Conservation (phyloP, 2,888 invertebrate species). For the Lasioglossum calceatum region DNA sequence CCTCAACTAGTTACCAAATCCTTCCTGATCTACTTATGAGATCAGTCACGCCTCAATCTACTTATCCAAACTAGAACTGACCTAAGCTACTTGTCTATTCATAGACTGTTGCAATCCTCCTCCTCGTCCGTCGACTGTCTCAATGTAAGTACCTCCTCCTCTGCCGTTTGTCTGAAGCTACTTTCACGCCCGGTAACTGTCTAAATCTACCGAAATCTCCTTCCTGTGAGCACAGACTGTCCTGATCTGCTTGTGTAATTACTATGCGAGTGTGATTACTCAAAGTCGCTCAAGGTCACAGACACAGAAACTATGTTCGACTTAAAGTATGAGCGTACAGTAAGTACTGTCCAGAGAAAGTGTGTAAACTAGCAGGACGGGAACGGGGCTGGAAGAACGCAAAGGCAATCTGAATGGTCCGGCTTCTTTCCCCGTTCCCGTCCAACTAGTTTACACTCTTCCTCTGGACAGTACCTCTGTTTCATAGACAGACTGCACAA, state of each 20-base stretch:
- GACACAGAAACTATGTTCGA: not conserved
- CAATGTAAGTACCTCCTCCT: not conserved
- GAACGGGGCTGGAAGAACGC: too few species aligned
- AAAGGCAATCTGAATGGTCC: too few species aligned
- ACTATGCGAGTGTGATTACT: too few species aligned
- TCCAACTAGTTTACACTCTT: too few species aligned
- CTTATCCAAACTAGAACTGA: constrained; percentile 18
- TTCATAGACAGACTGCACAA: not conserved
- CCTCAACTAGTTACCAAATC: not conserved
- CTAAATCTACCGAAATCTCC: not conserved
- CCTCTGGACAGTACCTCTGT: not conserved
- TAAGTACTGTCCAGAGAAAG: not conserved
- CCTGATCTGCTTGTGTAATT: not conserved
- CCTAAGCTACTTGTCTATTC: not conserved
- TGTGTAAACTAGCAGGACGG: too few species aligned
- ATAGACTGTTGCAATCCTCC: not conserved
- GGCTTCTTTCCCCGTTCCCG: too few species aligned
- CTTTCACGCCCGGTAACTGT: not conserved
- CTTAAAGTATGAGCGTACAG: not conserved
- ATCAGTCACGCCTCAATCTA: not conserved
- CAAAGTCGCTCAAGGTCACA: too few species aligned
- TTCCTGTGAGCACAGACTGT: not conserved
- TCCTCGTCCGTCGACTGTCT: not conserved
- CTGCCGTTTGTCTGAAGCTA: not conserved
- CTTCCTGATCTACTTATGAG: not conserved